A percentile compares a stretch with the other conserved stretches of the same genome.
Conservation (phyloP, 1,140 invertebrate genomes). For the Anagrus nilaparvatae region DNA sequence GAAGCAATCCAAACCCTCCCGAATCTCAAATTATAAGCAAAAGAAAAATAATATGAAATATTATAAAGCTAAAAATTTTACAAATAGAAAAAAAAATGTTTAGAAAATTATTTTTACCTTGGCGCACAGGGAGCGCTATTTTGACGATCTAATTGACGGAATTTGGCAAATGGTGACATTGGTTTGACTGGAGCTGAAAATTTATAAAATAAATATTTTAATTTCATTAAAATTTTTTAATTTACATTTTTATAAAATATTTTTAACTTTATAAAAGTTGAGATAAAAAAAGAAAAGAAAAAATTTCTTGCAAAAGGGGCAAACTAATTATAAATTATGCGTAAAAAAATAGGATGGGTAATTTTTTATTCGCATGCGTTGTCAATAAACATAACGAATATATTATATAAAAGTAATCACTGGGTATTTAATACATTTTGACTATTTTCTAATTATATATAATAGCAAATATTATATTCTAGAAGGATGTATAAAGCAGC, state of each 20-base stretch:
- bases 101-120: constrained; percentile 54
- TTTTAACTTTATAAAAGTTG: no score
- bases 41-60: no score
- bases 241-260: constrained; percentile 12
- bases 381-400: no score
- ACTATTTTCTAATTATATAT: no score
- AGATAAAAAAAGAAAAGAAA: constrained; percentile 13
- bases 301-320: constrained; percentile 4
- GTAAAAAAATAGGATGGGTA: no score
- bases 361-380: no score
- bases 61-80: constrained; percentile 3
- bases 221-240: constrained; percentile 18
- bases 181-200: constrained; percentile 50
- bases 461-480: no score
- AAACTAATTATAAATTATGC: constrained; percentile 9
- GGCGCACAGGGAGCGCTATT: constrained; percentile 60
- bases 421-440: no score
- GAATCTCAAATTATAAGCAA: no score
- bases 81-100: constrained; percentile 6
- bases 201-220: constrained; percentile 24
- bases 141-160: constrained; percentile 79
- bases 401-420: no score
- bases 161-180: constrained; percentile 79
- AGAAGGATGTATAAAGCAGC: no score
- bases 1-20: constrained; percentile 7